A percentile compares a stretch with the other conserved stretches of the same genome.
These are phyloP conservation scores for Limnephilus lunatus DNA, from an alignment of 2,888 invertebrate species.

Conservation along the genomic window DNA sequence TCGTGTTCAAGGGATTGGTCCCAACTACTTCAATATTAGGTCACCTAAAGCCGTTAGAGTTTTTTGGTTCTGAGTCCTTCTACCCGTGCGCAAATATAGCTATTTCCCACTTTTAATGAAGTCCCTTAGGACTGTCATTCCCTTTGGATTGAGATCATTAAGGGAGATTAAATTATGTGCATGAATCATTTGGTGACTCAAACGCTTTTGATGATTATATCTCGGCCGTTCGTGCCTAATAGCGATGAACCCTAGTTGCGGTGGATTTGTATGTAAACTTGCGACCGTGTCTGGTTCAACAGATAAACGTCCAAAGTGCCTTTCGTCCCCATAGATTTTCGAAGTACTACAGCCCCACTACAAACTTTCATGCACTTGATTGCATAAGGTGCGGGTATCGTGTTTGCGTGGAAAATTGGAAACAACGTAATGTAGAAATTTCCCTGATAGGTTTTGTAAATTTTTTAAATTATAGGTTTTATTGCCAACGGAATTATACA, in stretches of 20 bases:
- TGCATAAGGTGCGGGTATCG: constrained; percentile 11
- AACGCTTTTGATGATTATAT: not conserved
- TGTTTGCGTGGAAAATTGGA: not conserved
- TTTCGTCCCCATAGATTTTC: not conserved
- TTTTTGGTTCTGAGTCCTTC: not conserved
- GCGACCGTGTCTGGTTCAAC: not conserved
- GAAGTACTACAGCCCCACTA: not conserved
- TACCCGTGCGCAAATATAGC: not conserved
- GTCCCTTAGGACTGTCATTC: not conserved
- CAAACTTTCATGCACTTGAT: constrained; percentile 13
- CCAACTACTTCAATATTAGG: not conserved
- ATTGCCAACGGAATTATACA: not conserved
- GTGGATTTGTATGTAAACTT: not conserved
- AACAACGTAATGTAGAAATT: not conserved
- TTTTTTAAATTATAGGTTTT: not conserved
- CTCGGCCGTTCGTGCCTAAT: constrained; percentile 2
- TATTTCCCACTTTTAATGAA: not conserved
- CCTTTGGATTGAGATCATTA: not conserved
- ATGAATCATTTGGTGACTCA: not conserved
- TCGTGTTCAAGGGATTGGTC: not conserved
- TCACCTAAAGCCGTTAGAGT: not conserved
- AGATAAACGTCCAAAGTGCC: not conserved
- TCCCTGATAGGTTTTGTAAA: not conserved
- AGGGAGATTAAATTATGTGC: not conserved
- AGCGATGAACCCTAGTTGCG: not conserved